Conservation (phyloP, 2,888 invertebrate species). For the Trachelus iudaicus region DNA sequence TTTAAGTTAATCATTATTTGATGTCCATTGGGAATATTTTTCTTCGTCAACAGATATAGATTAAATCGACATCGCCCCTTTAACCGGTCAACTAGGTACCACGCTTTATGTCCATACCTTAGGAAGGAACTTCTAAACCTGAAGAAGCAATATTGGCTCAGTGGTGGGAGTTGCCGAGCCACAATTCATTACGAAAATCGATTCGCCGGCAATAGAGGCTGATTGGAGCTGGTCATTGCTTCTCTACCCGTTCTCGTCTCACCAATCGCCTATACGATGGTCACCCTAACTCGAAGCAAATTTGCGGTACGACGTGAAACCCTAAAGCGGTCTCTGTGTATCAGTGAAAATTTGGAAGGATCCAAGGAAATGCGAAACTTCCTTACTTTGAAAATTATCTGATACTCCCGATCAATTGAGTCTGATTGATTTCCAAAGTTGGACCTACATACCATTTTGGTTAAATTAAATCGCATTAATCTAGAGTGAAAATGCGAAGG, state of each 20-base stretch:
- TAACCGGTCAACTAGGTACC: slow-evolving; percentile 2
- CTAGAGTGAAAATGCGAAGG: neutral
- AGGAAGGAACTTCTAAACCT: slow-evolving; percentile 48
- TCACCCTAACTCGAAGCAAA: slow-evolving; percentile 34
- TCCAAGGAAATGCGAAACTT: neutral
- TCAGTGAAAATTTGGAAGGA: neutral
- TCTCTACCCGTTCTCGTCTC: slow-evolving; percentile 29
- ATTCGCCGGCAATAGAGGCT: slow-evolving; percentile 51
- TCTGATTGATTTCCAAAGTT: neutral
- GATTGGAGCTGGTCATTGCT: slow-evolving; percentile 53
- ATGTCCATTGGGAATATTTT: neutral
- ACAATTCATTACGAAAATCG: slow-evolving; percentile 62
- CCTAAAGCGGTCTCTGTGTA: neutral
- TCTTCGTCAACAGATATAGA: neutral
- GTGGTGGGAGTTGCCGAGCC: slow-evolving; percentile 43
- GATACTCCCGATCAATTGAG: neutral
- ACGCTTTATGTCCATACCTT: neutral
- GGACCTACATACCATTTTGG: neutral
- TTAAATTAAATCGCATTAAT: neutral
- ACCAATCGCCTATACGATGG: slow-evolving; percentile 29
- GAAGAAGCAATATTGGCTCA: slow-evolving; percentile 59
- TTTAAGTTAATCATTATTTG: neutral
- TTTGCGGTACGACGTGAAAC: slow-evolving; percentile 27
- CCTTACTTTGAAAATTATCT: neutral
- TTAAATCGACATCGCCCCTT: slow-evolving; percentile 14